phyloP scores from a whole-genome alignment of 2,888 invertebrate species.

The Agriopis leucophaearia region DNA sequence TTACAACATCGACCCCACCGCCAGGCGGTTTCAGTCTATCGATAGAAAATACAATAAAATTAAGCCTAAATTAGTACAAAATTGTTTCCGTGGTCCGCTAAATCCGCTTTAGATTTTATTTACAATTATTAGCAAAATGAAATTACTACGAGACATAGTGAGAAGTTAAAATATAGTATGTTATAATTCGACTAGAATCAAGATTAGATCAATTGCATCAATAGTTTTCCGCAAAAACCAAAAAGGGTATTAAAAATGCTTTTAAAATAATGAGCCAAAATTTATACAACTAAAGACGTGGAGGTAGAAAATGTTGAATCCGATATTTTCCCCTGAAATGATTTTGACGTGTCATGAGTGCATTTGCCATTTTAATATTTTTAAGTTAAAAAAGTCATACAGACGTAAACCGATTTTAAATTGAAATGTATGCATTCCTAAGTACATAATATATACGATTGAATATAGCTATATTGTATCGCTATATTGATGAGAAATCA shows the following conservation, averaged over 20 bases:
- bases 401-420: no score
- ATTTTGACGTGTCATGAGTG: no score
- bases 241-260: no score
- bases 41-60: conserved; percentile 46
- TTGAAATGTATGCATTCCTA: no score
- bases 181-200: conserved; percentile 22
- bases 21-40: conserved; percentile 39
- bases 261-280: no score
- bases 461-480: background rate
- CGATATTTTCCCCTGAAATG: no score
- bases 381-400: no score
- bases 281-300: no score
- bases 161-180: conserved; percentile 1
- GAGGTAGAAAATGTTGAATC: no score
- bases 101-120: conserved; percentile 63
- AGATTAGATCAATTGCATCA: background rate
- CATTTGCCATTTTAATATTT: no score
- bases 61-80: conserved; percentile 56
- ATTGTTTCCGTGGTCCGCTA: conserved; percentile 69
- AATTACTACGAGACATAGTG: conserved; percentile 42
- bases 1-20: conserved; percentile 29
- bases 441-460: no score
- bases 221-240: background rate
- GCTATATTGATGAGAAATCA: background rate
- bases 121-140: conserved; percentile 57